Percentiles rank a stretch among this genome's conserved stretches.
Evolutionary conservation across 2,888 invertebrate species (phyloP).

Genomic region (Brassicogethes aeneus): DNA sequence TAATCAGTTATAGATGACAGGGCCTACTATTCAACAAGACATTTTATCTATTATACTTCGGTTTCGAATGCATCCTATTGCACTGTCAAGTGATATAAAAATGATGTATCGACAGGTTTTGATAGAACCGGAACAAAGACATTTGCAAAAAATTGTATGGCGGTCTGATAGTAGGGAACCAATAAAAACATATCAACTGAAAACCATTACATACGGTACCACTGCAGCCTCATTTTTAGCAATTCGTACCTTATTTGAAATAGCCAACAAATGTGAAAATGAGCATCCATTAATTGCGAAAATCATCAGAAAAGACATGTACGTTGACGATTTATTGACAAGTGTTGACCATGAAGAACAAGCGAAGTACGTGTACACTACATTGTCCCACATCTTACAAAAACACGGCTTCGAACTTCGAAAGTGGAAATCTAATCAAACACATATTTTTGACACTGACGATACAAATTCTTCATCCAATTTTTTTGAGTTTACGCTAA

Average conservation of each 20-base stretch:
- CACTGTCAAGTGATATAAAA: not conserved
- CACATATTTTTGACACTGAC: not conserved
- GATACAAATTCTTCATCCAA: not conserved
- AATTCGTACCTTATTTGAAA: not conserved
- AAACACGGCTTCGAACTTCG: conserved; percentile 12
- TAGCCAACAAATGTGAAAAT: not conserved
- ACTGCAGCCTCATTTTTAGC: not conserved
- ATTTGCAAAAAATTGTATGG: not conserved
- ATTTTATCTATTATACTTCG: not conserved
- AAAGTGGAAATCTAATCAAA: conserved; percentile 14
- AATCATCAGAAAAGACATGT: conserved; percentile 11
- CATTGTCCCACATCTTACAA: conserved; percentile 7
- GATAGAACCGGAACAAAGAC: not conserved
- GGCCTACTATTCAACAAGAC: not conserved
- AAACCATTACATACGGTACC: conserved; percentile 10
- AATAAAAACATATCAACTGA: conserved; percentile 10
- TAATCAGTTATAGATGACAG: conserved; percentile 8
- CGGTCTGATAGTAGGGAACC: conserved; percentile 3
- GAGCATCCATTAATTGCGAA: not conserved
- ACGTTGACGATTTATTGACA: conserved; percentile 15
- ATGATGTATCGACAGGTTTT: not conserved
- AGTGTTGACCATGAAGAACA: conserved; percentile 7
- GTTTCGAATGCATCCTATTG: not conserved
- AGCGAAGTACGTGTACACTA: conserved; percentile 5
- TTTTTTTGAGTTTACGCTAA: not conserved